A percentile compares a stretch with the other conserved stretches of the same genome.
These are phyloP conservation scores for Lepidurus packardi DNA, from an alignment of 1,140 invertebrate genomes.

Conservation along the genomic window DNA sequence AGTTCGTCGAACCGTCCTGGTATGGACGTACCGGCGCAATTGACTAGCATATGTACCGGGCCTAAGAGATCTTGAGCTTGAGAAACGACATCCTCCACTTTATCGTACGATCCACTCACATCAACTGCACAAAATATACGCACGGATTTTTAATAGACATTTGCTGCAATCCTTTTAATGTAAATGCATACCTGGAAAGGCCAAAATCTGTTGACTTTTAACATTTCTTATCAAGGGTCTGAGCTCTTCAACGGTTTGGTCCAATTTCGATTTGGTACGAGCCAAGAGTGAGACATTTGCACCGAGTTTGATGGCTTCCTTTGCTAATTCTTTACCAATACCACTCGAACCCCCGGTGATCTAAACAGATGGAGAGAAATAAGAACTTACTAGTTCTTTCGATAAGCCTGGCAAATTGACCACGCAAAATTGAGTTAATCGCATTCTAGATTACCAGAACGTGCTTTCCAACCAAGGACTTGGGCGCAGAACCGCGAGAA, in stretches of 20 bases:
- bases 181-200: conserved; percentile 48
- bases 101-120: conserved; percentile 59
- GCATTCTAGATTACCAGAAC: not conserved
- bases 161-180: not conserved
- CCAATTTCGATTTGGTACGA: conserved; percentile 63
- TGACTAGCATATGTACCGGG: conserved; percentile 80
- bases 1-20: conserved; percentile 74
- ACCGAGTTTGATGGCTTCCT: conserved; percentile 66
- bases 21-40: conserved; percentile 73
- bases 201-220: conserved; percentile 60
- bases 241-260: conserved; percentile 56
- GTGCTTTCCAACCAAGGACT: not conserved
- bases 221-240: conserved; percentile 42
- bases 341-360: conserved; percentile 95
- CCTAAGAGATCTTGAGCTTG: conserved; percentile 59
- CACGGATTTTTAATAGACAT: not conserved
- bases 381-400: not conserved
- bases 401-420: not conserved
- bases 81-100: conserved; percentile 55
- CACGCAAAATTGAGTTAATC: not conserved
- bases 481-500: not conserved
- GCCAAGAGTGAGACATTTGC: conserved; percentile 86
- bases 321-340: conserved; percentile 79
- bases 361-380: conserved; percentile 35
- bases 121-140: conserved; percentile 51